Conservation (phyloP, 2,888 invertebrate genomes). For the Baccha elongata region DNA sequence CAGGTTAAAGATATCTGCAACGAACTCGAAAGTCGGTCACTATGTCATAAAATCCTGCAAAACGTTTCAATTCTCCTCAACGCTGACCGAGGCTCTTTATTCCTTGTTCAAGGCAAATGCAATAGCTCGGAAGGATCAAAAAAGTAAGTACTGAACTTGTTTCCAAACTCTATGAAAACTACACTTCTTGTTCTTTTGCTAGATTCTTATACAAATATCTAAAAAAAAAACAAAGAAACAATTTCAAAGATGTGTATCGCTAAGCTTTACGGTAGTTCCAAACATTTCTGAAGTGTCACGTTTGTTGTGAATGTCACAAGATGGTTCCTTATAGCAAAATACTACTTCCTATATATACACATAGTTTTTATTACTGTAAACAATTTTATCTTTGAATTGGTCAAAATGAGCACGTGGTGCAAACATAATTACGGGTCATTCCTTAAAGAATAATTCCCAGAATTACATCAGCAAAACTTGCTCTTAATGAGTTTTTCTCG, state of each 20-base stretch:
- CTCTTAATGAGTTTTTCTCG: conserved; percentile 17
- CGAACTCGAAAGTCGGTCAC: conserved; percentile 95
- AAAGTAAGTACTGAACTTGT: conserved; percentile 80
- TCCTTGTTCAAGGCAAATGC: conserved; percentile 91
- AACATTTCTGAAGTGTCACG: not conserved
- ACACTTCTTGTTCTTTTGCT: too few relatives aligned
- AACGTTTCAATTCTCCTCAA: conserved; percentile 96
- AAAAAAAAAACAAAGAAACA: too few relatives aligned
- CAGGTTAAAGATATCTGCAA: conserved; percentile 97
- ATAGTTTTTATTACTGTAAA: not conserved
- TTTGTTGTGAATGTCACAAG: not conserved
- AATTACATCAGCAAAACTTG: conserved; percentile 5
- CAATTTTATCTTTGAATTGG: not conserved
- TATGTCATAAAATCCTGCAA: conserved; percentile 97
- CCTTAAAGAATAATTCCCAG: conserved; percentile 1
- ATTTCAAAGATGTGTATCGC: too few relatives aligned
- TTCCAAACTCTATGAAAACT: too few relatives aligned
- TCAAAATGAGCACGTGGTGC: conserved; percentile 1
- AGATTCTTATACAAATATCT: too few relatives aligned
- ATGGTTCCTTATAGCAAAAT: too few relatives aligned
- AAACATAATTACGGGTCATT: conserved; percentile 12
- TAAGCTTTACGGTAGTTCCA: too few relatives aligned
- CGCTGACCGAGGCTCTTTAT: conserved; percentile 96
- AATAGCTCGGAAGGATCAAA: conserved; percentile 81
- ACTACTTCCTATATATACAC: too few relatives aligned